These are phyloP conservation scores for Danio choprae DNA, from an alignment of 2,797 vertebrate genomes.

Conservation along the genomic window DNA sequence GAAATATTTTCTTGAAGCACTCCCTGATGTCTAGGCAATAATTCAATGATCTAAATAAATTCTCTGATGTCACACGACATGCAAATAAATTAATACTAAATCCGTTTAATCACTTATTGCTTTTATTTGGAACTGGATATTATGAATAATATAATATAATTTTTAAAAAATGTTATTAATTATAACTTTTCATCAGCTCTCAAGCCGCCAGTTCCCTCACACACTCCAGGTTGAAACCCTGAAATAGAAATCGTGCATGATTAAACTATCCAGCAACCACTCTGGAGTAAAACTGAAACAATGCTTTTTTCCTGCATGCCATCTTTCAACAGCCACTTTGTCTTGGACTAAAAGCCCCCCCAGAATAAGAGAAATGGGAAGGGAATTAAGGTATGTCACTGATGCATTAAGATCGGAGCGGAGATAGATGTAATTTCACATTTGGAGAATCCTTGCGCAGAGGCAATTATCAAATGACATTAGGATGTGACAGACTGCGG, in stretches of 20 bases:
- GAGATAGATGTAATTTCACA: slow-evolving; percentile 34
- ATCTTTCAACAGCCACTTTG: slow-evolving; percentile 11
- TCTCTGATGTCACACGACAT: too few relatives aligned
- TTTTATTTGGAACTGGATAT: too few relatives aligned
- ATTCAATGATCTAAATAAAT: too few relatives aligned
- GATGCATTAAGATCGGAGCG: slow-evolving; percentile 35
- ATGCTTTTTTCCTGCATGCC: neutral
- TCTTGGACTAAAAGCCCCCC: slow-evolving; percentile 38
- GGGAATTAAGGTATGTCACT: slow-evolving; percentile 24
- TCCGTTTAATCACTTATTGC: too few relatives aligned
- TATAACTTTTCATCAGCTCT: neutral
- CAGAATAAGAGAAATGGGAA: slow-evolving; percentile 31
- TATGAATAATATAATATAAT: too few relatives aligned
- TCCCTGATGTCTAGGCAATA: too few relatives aligned
- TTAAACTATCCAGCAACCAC: neutral
- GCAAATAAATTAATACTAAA: too few relatives aligned
- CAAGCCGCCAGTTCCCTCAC: neutral
- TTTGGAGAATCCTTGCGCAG: slow-evolving; percentile 33
- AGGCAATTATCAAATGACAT: slow-evolving; percentile 40
- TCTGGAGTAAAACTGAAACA: neutral
- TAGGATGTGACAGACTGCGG: slow-evolving; percentile 23
- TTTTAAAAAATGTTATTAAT: neutral
- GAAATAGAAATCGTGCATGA: neutral
- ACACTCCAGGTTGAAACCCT: neutral
- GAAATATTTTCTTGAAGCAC: too few relatives aligned